A percentile compares a stretch with the other conserved stretches of the same genome.
Conservation (phyloP, 2,113 vertebrate genomes). For the Zosterops japonicus region DNA sequence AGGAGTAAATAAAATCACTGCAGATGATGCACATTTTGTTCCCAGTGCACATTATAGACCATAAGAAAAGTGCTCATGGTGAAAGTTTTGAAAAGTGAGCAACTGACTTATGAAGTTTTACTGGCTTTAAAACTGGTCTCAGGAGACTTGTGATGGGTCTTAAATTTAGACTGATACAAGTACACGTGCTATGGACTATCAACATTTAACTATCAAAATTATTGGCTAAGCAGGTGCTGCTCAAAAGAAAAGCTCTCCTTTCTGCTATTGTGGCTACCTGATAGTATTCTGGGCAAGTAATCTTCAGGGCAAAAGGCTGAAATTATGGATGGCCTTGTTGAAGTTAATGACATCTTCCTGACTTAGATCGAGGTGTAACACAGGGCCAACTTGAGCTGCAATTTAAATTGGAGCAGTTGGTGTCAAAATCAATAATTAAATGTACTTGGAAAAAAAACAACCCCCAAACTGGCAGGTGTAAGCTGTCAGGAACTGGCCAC, state of each 20-base stretch:
- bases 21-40: not conserved
- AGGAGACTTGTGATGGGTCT: not conserved
- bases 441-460: not conserved
- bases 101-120: not conserved
- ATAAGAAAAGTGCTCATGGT: not conserved
- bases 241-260: not conserved
- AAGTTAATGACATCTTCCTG: not conserved
- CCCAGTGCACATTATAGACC: not conserved
- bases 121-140: not conserved
- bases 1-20: conserved; percentile 31
- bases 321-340: not conserved
- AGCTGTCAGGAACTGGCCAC: not conserved
- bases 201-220: not conserved
- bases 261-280: not conserved
- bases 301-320: not conserved
- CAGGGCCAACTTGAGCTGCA: not conserved
- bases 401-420: not conserved
- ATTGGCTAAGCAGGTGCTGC: not conserved
- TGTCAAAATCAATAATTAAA: not conserved
- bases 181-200: not conserved
- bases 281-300: not conserved
- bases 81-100: not conserved
- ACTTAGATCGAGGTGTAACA: not conserved
- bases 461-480: not conserved
- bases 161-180: not conserved